Evolutionary conservation across 2,888 invertebrate genomes (phyloP), one percentile per base, ranked within the genome.

Genomic region (Heterodera filipjevi): DNA sequence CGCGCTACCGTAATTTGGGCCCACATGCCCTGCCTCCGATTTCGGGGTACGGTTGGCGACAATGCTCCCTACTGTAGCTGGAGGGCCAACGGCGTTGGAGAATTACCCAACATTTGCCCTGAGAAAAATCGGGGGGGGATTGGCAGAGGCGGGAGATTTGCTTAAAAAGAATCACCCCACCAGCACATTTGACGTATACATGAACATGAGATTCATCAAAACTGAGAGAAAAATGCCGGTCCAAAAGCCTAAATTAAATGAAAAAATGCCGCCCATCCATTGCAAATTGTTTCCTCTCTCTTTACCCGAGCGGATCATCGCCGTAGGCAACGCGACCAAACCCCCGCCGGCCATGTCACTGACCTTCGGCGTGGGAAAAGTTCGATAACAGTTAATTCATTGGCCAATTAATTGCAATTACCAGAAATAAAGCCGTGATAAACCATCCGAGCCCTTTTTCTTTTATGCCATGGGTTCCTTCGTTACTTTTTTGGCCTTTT

Each of bases 291-390:
- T 3, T 66, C 30, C 32, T 14, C 66, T 66, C 32, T 1, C 49
- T 49, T 49, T 49, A 79, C 77, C 39, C n/a, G 70, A 27, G n/a
- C 32, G 32, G 44, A 79, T 66, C 77, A 79, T 77, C 33, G 79
- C 79, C 39, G 79, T 79, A 32, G 79, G 79, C 46, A 79, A 59
- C 22, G 79, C 79, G 12, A 79, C 79, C 19, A 79, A 32, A 44
- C 87, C 87, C 72, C 86, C 87, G 33, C 87, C 87, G 53, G 86
- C 87, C 76, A 86, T 81, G 81, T 87, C 86, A 76, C 86, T 86
- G 49, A 87, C 87, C 75, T 75, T 53, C 3, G 35, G 5, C 19
- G 16, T 8, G 68, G 32, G 16, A 32, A 32, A 68, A 14, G 66
- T 33, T 71, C 27, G 19, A 27, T 27, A 1, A 71, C 5, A 12